Evolutionary conservation across 1,140 invertebrate genomes (phyloP), one percentile per base, ranked within the genome.

Genomic region (Wasmannia auropunctata): DNA sequence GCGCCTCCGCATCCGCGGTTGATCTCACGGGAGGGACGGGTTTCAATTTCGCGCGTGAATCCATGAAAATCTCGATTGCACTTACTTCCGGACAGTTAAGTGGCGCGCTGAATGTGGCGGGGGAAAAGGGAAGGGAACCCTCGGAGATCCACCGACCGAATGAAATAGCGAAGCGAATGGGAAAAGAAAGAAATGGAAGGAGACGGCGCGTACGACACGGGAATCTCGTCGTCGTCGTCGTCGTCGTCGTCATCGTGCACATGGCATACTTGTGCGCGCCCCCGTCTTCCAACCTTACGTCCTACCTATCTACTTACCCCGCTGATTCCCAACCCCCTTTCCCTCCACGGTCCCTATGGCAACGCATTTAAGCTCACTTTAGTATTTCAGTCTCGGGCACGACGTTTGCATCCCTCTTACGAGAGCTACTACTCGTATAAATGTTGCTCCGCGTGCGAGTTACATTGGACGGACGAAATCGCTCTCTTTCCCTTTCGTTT

Each of bases 291-390:
- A 69, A 65, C 43, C 34, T 34, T 22, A 25, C 37, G 22, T 49
- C 28, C 43, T 40, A 69, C 11, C 76, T 49, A 51, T 22, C 58
- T 63, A 81, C 46, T 34, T 72, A 72, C 54, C 28, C 54, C 37
- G 19, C 37, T 56, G 67, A 83, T 83, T 83, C 54, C 37, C 37
- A 46, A 74, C 51, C 85, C 54, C 49, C n/a, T n/a, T n/a, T n/a
- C n/a, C n/a, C n/a, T n/a, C n/a, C n/a, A n/a, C 74, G 75, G 91
- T 93, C 89, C 89, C 93, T 93, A 93, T 93, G 90, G 92, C 91
- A 93, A 93, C 93, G 90, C 89, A 90, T 87, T 93, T 92, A 91
- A 92, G 92, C 87, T 92, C 90, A 86, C 90, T 93, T 92, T 89
- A 92, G 92, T 91, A 93, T 93, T 92, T 91, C 87, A 79, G 91